Conservation (phyloP, 2,113 vertebrate genomes). For the Poicephalus meyeri region DNA sequence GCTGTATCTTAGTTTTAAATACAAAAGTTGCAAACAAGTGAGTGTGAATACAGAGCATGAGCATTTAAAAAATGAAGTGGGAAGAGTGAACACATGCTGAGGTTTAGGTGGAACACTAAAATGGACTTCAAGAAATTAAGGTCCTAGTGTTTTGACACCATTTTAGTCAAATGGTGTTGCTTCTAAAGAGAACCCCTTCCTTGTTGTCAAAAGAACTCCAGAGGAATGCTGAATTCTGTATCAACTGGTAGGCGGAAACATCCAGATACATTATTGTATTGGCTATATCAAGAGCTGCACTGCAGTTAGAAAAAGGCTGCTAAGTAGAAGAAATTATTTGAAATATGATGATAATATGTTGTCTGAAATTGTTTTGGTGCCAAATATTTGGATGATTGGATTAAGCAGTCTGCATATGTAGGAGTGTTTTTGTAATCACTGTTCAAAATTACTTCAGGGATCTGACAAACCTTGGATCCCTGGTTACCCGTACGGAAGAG, state of each 20-base stretch:
- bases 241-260: background rate
- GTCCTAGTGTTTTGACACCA: background rate
- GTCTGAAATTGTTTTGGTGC: background rate
- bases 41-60: background rate
- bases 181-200: background rate
- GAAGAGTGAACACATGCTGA: background rate
- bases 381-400: background rate
- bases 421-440: background rate
- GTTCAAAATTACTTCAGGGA: background rate
- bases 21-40: background rate
- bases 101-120: background rate
- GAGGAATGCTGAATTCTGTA: background rate
- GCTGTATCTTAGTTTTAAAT: background rate
- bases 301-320: background rate
- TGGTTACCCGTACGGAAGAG: background rate
- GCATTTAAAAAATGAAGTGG: background rate
- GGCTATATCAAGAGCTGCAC: background rate
- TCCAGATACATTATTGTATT: background rate
- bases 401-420: background rate
- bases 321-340: background rate
- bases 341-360: background rate
- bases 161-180: background rate
- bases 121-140: background rate
- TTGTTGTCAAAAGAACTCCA: background rate
- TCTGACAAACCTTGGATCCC: background rate